phyloP scores from a whole-genome alignment of 2,797 vertebrate genomes.

The Echiichthys vipera region DNA sequence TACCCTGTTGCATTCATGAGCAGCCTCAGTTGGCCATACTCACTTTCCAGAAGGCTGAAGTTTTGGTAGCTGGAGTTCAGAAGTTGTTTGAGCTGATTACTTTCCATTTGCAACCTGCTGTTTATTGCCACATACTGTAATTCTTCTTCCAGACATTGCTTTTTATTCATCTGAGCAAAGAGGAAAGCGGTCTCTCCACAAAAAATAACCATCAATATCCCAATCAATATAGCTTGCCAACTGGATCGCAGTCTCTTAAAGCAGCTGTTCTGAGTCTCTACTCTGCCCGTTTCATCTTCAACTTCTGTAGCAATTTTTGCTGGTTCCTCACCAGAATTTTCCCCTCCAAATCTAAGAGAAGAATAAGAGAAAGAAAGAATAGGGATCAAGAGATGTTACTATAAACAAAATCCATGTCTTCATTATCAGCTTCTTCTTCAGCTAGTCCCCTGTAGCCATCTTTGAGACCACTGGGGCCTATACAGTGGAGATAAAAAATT shows the following conservation, averaged over 20 bases:
- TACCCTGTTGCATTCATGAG: background rate
- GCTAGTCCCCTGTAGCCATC: too few relatives aligned
- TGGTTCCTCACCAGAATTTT: background rate
- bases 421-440: too few relatives aligned
- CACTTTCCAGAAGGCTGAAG: background rate
- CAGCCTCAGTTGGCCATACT: background rate
- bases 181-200: background rate
- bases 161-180: background rate
- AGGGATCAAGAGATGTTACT: background rate
- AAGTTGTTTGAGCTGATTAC: background rate
- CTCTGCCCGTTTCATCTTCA: background rate
- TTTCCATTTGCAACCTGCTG: background rate
- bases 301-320: background rate
- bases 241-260: background rate
- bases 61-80: background rate
- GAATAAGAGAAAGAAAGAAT: too few relatives aligned
- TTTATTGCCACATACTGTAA: background rate
- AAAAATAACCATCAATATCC: background rate
- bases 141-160: background rate
- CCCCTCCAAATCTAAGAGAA: background rate
- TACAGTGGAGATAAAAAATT: too few relatives aligned
- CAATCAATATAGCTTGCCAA: background rate
- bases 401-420: background rate
- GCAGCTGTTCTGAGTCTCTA: background rate
- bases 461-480: too few relatives aligned